Base-by-base conservation (phyloP, 2,113 vertebrate genomes). In the Crotalus tigris region DNA sequence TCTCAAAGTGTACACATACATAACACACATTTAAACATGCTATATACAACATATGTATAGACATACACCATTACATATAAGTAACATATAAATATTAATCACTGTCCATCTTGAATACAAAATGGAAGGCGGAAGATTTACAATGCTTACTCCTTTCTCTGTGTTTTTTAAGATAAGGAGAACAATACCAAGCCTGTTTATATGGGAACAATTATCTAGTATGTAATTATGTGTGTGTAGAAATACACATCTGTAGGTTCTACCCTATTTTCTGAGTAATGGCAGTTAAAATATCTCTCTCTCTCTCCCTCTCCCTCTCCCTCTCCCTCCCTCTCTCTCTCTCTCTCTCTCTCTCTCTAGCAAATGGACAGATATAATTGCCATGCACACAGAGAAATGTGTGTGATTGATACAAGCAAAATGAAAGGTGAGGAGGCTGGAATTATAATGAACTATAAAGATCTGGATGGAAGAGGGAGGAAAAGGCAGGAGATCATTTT, bases 351-450 rank as follows among this genome's bases (percentile, higher is more conserved):
- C 94, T 90, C 95, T 97, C 95, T 96, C 91, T 13, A 94, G 4
- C 87, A 39, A 96, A 97, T 87, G 88, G 95, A 96, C 97, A 96
- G 92, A 93, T 92, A 88, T 94, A 97, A 97, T 95, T 97, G 95
- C 96, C 96, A 93, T 94, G 93, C 95, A 95, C 95, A 96, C 94
- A 92, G 94, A 93, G 95, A 96, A 95, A 96, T 94, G 59, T 23
- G 55, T 53, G 92, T 97, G 97, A 96, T 96, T 97, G 97, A 97
- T 96, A 95, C 90, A 96, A 96, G 91, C 61, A 93, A 94, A 94
- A 95, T 94, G 94, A 91, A 92, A 86, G 90, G 55, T 89, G 58
- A 2, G 92, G 81, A 93, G 81, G 75, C 9, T 59, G 92, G 93
- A 96, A 95, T 92, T 94, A 95, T 93, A 90, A 95, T 93, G 93